Evolutionary conservation across 1,140 invertebrate genomes (phyloP), one percentile per base, ranked within the genome.

Genomic region (Zeugodacus cucurbitae): DNA sequence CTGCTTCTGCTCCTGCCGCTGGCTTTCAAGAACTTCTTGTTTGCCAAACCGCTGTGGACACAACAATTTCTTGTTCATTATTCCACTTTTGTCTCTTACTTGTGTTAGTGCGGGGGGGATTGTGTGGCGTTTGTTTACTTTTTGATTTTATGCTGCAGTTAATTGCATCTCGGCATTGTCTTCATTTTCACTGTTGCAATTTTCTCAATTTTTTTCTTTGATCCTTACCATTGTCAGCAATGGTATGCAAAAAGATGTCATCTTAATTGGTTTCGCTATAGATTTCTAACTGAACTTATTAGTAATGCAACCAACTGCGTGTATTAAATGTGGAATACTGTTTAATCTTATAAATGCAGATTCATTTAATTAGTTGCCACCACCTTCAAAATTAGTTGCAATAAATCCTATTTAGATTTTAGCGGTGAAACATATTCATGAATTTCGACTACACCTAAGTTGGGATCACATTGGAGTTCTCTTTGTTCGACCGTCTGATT

Each of bases 111-210:
- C 48, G 8, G 67, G n/a, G 17, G 67, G 32, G 67, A 32, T 82
- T 82, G 74, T 54, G 20, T 26, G 0, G 70, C 58, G 54, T 87
- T 58, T 87, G 85, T 62, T 87, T 87, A 87, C 85, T 62, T 87
- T 87, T 87, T 87, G 85, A 87, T 87, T 87, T 87, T 87, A 58
- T 87, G 85, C 85, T 87, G 85, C 85, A 87, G 85, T 87, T 87
- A 87, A 87, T 87, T 87, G 85, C 85, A 58, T 82, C 74, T 82
- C 5, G 74, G 37, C 74, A 48, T 82, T 82, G 41, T 7, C 22
- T 17, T 82, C 11, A 20, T 44, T 78, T 48, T 22, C 74, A 78
- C 34, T 74, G 34, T 37, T 74, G 32, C 32, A 74, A 74, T 22
- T 74, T 70, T 44, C n/a, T 44, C 0, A 6, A 11, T 74, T 74